Conservation (phyloP, 2,113 vertebrate genomes). For the Paratilapia polleni region DNA sequence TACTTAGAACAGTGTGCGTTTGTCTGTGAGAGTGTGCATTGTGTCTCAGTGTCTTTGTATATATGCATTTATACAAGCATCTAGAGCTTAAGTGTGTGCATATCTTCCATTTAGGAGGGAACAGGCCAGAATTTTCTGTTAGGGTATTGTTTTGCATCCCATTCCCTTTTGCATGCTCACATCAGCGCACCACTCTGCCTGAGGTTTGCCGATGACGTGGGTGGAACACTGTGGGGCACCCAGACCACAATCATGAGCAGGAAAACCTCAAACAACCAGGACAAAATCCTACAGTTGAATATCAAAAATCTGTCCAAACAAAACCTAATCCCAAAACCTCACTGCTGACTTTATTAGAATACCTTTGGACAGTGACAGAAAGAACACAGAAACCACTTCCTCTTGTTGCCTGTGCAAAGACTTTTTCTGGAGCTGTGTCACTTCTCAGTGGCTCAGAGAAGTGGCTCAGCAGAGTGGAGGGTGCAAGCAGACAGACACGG, state of each 20-base stretch:
- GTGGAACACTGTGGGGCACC: constrained; percentile 34
- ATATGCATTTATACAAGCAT: constrained; percentile 31
- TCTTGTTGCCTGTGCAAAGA: constrained; percentile 8
- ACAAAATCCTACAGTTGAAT: constrained; percentile 25
- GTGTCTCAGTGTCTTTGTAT: constrained; percentile 31
- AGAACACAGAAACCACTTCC: constrained; percentile 34
- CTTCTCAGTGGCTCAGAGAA: neutral
- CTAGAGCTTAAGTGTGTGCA: constrained; percentile 30
- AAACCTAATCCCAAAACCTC: constrained; percentile 45
- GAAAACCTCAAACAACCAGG: constrained; percentile 58
- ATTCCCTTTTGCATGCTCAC: constrained; percentile 44
- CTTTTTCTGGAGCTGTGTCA: constrained; percentile 34
- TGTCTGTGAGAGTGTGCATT: constrained; percentile 42
- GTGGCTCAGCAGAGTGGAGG: constrained; percentile 9
- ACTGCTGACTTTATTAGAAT: constrained; percentile 43
- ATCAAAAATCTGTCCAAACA: constrained; percentile 39
- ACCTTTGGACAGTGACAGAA: neutral
- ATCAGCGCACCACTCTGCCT: constrained; percentile 33
- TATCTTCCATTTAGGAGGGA: constrained; percentile 61
- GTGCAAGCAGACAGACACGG: constrained; percentile 40
- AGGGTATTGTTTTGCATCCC: constrained; percentile 39
- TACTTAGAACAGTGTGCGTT: constrained; percentile 67
- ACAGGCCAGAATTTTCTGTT: constrained; percentile 48
- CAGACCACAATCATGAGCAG: constrained; percentile 54
- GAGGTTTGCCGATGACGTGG: constrained; percentile 59